Evolutionary conservation across 2,797 vertebrate genomes (phyloP).

Genomic region (Eulemur rubriventer): DNA sequence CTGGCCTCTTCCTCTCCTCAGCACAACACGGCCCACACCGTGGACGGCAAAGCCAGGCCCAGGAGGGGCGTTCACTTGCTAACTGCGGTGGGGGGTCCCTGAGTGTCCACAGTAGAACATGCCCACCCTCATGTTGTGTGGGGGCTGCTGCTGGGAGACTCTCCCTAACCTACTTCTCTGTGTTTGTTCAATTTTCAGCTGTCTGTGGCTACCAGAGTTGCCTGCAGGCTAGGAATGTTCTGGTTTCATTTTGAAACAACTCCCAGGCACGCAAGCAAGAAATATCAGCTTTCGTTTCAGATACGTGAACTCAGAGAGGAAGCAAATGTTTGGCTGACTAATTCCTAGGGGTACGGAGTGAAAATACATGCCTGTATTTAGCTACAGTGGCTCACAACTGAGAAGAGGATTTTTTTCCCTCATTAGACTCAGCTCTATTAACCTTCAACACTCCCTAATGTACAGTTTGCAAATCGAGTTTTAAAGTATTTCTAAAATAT

Average conservation of each 20-base stretch:
- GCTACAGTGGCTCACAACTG: not conserved
- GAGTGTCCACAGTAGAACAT: not conserved
- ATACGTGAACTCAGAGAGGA: not conserved
- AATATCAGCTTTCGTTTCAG: conserved; percentile 33
- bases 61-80: not conserved
- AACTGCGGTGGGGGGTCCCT: not conserved
- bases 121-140: not conserved
- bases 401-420: not conserved
- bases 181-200: not conserved
- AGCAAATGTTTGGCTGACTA: not conserved
- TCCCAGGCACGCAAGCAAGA: not conserved
- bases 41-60: not conserved
- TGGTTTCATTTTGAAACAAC: conserved; percentile 58
- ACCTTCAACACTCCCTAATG: not conserved
- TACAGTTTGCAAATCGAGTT: not conserved
- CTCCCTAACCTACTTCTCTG: not conserved
- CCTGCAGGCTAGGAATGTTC: conserved; percentile 12
- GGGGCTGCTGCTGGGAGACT: not conserved
- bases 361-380: not conserved
- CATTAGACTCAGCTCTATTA: not conserved
- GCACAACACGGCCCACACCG: accelerated
- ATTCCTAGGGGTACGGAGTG: not conserved
- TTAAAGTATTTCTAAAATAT: conserved; percentile 36
- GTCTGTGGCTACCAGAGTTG: not conserved
- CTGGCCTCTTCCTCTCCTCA: not conserved